These are phyloP conservation scores for Odocoileus virginianus DNA, from an alignment of 2,113 vertebrate species.

Conservation along the genomic window DNA sequence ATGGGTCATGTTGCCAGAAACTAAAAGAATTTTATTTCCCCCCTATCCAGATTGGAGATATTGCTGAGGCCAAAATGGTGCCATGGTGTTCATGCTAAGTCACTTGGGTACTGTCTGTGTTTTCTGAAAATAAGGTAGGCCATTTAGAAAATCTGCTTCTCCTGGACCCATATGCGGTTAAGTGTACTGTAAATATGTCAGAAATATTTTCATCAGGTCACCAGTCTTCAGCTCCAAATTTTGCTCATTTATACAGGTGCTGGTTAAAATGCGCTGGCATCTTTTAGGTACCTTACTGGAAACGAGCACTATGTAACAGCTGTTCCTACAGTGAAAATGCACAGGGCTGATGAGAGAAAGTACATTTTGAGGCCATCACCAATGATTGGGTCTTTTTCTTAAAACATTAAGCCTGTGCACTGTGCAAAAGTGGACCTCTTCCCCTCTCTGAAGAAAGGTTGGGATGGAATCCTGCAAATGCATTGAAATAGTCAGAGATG, in stretches of 20 bases:
- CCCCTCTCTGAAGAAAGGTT: neutral
- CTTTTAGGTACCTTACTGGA: neutral
- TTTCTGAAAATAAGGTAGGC: conserved; percentile 24
- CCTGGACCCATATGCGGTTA: neutral
- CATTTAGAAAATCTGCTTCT: neutral
- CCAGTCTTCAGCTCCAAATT: neutral
- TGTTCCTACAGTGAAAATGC: conserved; percentile 3
- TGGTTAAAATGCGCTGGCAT: neutral
- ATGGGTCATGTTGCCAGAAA: neutral
- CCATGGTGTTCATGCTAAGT: accelerated
- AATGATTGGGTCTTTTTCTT: neutral
- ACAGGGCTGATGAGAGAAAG: neutral
- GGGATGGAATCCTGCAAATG: neutral
- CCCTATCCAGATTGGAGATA: neutral
- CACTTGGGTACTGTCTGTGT: neutral
- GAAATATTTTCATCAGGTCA: neutral
- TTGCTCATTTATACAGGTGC: neutral
- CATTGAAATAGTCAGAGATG: neutral
- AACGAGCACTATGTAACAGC: neutral
- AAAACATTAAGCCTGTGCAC: neutral
- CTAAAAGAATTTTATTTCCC: neutral
- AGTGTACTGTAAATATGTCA: neutral
- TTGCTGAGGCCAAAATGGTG: neutral
- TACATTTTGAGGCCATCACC: neutral
- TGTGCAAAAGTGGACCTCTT: neutral